Conservation (phyloP, 2,113 vertebrate species). For the Hippocampus guttulatus region DNA sequence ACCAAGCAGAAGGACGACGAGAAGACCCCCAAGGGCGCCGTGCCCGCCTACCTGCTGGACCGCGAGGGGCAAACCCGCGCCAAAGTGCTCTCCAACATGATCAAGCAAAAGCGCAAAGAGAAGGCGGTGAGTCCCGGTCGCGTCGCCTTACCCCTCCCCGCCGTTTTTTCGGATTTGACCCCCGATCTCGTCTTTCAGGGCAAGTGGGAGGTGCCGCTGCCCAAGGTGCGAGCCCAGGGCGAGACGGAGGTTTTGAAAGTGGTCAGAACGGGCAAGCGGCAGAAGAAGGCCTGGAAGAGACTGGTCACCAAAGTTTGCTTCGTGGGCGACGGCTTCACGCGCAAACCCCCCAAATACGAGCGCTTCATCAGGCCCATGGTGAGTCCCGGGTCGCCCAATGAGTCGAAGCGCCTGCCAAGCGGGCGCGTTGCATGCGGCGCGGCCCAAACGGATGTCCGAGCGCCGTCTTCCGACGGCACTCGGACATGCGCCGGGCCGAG, state of each 20-base stretch:
- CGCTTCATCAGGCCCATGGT: constrained; percentile 98
- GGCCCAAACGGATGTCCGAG: too few species aligned
- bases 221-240: constrained; percentile 94
- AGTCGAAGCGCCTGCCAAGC: too few species aligned
- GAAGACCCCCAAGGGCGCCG: constrained; percentile 91
- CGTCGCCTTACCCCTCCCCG: too few species aligned
- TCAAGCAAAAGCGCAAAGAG: constrained; percentile 98
- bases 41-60: constrained; percentile 92
- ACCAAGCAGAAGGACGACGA: constrained; percentile 93
- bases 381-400: constrained; percentile 22
- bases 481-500: too few species aligned
- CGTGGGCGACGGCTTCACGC: constrained; percentile 94
- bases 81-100: constrained; percentile 98
- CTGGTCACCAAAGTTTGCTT: constrained; percentile 99
- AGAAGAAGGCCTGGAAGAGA: constrained; percentile 98
- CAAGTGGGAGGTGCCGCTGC: constrained; percentile 96
- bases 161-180: not conserved
- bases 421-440: too few species aligned
- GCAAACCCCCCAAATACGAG: constrained; percentile 97
- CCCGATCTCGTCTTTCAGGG: constrained; percentile 68
- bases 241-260: constrained; percentile 97
- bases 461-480: too few species aligned
- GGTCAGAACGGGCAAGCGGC: constrained; percentile 91
- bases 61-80: constrained; percentile 91
- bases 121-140: constrained; percentile 84